These are phyloP conservation scores for Sitta carolinensis DNA, from an alignment of 2,797 vertebrate species.

Conservation along the genomic window DNA sequence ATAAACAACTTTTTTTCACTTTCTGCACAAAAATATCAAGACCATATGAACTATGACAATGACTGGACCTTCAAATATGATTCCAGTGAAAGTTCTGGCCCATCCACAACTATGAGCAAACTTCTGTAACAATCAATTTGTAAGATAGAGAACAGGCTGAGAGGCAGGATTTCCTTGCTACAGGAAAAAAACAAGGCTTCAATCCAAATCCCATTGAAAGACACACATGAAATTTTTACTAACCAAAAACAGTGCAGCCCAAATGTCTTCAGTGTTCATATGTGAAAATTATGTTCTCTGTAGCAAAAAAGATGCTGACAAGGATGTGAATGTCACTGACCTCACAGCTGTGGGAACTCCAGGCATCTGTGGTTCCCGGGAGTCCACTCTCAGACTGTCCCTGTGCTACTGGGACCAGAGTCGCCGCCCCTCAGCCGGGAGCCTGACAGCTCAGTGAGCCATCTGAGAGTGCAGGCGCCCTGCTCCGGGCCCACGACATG, in stretches of 20 bases:
- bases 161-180: conserved; percentile 9
- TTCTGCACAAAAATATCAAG: not conserved
- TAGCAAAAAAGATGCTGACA: conserved; percentile 19
- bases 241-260: not conserved
- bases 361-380: conserved; percentile 22
- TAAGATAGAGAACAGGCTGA: conserved; percentile 27
- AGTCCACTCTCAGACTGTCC: not conserved
- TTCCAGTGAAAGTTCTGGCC: conserved; percentile 11
- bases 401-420: not conserved
- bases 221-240: not conserved
- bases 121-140: not conserved
- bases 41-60: not conserved
- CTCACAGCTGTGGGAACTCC: conserved; percentile 48
- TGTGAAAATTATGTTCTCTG: not conserved
- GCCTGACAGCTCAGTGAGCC: not conserved
- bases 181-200: not conserved
- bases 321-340: conserved; percentile 25
- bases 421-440: not conserved
- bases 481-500: not conserved
- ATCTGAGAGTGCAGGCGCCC: not conserved
- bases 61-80: not conserved
- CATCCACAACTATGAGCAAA: not conserved
- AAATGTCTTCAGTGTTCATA: not conserved
- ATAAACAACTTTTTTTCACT: not conserved
- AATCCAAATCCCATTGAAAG: conserved; percentile 5